Evolutionary conservation across 2,888 invertebrate species (phyloP), one percentile per base, ranked within the genome.

Genomic region (Allacma fusca): DNA sequence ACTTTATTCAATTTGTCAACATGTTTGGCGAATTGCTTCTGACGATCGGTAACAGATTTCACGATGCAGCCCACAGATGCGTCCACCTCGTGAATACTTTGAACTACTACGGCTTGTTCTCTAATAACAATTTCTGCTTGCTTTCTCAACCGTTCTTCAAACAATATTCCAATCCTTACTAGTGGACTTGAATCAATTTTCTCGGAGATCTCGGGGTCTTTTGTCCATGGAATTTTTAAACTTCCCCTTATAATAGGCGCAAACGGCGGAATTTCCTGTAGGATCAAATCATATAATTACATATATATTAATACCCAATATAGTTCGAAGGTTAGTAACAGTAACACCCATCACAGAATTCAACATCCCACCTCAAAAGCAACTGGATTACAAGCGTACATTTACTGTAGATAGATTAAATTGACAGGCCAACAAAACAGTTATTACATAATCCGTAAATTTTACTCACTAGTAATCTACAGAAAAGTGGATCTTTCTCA

Each of bases 191-290:
- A 87, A 85, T 92, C 92, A 12, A 92, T 86, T 80, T 91, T 91
- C 87, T 96, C 96, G 26, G 96, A 87, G 0, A 96, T 92, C 86
- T 96, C 95, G 0, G 94, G 93, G 86, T 97, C 96, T 68, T 94
- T 89, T 0, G 94, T 93, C 26, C 88, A 88, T 0, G 96, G 94
- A 74, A 95, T 87, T 62, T 95, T 95, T 0, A 96, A 87, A 0
- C 95, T 94, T 0, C 95, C 95, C 57, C 96, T 88, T 91, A 97
- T 94, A 70, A 97, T 95, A 0, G 97, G 97, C 75, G 96, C 88
- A 87, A 97, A 97, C 87, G 95, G 94, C 1, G 97, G 96, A 84
- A 97, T 96, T 83, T 90, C 92, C 89, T 94, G 88, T 43, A 83
- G 81, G 73, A 81, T 84, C 72, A 62, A 74, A 64, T 24, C 26